These are phyloP conservation scores for Acromyrmex charruanus DNA, from an alignment of 1,140 invertebrate species.

Conservation along the genomic window DNA sequence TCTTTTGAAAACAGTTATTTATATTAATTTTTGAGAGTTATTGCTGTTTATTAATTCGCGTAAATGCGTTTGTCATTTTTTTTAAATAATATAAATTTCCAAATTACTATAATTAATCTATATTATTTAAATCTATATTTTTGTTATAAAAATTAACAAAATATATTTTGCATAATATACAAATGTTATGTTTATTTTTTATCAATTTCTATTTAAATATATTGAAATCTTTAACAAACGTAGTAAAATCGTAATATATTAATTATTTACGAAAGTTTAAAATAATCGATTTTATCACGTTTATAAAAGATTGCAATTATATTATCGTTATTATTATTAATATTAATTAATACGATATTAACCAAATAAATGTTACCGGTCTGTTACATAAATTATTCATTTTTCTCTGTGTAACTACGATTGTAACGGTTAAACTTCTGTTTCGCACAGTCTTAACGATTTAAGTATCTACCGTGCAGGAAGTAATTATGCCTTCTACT, in stretches of 20 bases:
- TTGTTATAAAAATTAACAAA: background rate
- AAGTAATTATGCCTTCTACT: conserved; percentile 53
- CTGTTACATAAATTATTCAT: background rate
- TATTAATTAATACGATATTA: too few relatives aligned
- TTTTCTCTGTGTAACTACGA: conserved; percentile 1
- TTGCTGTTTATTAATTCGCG: background rate
- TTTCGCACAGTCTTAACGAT: conserved; percentile 24
- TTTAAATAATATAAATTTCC: background rate
- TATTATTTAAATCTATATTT: background rate
- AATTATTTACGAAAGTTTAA: too few relatives aligned
- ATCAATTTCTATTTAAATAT: background rate
- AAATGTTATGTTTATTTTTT: background rate
- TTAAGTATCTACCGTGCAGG: conserved; percentile 46
- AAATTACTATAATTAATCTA: background rate
- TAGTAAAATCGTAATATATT: background rate
- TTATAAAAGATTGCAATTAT: too few relatives aligned
- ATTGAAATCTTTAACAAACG: background rate
- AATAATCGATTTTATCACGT: too few relatives aligned
- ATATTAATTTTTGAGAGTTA: background rate
- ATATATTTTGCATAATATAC: background rate
- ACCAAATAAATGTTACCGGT: background rate
- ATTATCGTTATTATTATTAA: too few relatives aligned
- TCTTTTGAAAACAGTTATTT: background rate
- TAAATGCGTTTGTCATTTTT: background rate
- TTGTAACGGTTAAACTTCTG: conserved; percentile 23